phyloP scores from a whole-genome alignment of 1,140 invertebrate genomes.

The Drosophila tristis region DNA sequence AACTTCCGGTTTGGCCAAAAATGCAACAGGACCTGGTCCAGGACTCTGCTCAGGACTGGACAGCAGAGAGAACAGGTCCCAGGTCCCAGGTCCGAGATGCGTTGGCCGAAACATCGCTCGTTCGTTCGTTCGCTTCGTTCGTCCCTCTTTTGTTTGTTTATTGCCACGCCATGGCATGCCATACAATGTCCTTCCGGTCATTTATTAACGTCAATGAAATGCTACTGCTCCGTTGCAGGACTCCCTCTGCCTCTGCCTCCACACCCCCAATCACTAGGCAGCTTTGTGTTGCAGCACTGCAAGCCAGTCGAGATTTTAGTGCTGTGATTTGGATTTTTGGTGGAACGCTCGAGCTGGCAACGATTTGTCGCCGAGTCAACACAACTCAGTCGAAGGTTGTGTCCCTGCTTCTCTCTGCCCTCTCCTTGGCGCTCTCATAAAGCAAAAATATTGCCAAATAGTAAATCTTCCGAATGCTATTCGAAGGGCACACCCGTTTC shows the following conservation, averaged over 20 bases:
- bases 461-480: conserved; percentile 19
- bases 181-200: conserved; percentile 82
- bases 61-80: conserved; percentile 22
- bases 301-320: conserved; percentile 32
- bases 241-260: neutral
- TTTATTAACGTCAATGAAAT: conserved; percentile 82
- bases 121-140: conserved; percentile 10
- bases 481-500: conserved; percentile 9
- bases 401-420: conserved; percentile 10
- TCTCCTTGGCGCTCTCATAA: conserved; percentile 61
- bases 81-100: conserved; percentile 11
- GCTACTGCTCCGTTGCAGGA: conserved; percentile 38
- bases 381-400: conserved; percentile 68
- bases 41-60: conserved; percentile 8
- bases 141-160: conserved; percentile 70
- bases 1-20: conserved; percentile 77
- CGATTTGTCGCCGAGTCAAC: conserved; percentile 79
- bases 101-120: conserved; percentile 3
- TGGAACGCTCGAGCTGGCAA: conserved; percentile 67
- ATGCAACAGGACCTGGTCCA: conserved; percentile 74
- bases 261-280: conserved; percentile 24
- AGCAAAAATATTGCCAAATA: conserved; percentile 59
- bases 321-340: conserved; percentile 43
- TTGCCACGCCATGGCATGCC: conserved; percentile 75
- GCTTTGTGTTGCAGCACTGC: conserved; percentile 3